phyloP scores from a whole-genome alignment of 2,113 vertebrate genomes.

The Trogon melanurus region DNA sequence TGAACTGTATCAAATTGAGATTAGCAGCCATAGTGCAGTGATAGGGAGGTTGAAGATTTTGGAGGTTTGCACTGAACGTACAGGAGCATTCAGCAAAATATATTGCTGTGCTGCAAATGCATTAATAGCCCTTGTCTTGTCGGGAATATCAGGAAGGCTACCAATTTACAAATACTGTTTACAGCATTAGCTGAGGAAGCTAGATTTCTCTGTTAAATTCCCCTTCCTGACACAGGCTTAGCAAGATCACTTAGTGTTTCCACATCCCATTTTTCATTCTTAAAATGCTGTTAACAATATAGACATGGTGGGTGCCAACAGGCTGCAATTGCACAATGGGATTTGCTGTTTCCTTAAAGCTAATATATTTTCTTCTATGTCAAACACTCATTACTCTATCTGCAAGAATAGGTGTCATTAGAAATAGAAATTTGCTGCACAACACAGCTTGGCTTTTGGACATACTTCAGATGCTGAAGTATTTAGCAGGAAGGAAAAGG shows the following conservation, averaged over 20 bases:
- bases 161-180: not conserved
- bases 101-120: not conserved
- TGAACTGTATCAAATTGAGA: not conserved
- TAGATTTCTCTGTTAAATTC: not conserved
- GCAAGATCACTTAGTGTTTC: not conserved
- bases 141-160: not conserved
- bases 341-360: not conserved
- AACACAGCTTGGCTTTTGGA: not conserved
- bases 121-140: not conserved
- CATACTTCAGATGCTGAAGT: not conserved
- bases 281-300: not conserved
- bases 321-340: not conserved
- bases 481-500: not conserved
- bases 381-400: not conserved
- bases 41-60: not conserved
- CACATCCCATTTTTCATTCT: not conserved
- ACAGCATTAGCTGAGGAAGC: not conserved
- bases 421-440: not conserved
- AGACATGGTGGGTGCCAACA: not conserved
- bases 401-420: not conserved
- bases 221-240: not conserved
- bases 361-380: not conserved
- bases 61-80: not conserved
- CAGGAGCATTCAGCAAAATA: not conserved
- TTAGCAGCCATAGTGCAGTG: not conserved